A percentile compares a stretch with the other conserved stretches of the same genome.
Evolutionary conservation across 2,888 invertebrate genomes (phyloP).

Genomic region (Zonitis immaculata): DNA sequence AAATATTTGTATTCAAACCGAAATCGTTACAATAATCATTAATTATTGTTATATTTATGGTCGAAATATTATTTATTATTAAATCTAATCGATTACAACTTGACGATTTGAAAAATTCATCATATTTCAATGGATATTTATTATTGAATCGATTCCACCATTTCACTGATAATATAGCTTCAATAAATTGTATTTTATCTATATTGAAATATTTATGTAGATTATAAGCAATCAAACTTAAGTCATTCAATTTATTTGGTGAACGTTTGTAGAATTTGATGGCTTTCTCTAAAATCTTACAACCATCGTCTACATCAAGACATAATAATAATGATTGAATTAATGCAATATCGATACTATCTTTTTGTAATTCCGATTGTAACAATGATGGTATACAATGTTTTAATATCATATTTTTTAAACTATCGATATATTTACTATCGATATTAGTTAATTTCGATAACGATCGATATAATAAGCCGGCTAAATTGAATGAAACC

Average conservation of each 20-base stretch:
- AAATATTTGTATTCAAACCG: slow-evolving; percentile 38
- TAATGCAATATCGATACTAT: slow-evolving; percentile 42
- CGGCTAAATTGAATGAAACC: slow-evolving; percentile 32
- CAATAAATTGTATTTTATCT: slow-evolving; percentile 17
- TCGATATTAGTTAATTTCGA: not conserved
- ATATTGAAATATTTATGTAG: slow-evolving; percentile 24
- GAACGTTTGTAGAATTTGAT: slow-evolving; percentile 32
- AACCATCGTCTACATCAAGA: slow-evolving; percentile 24
- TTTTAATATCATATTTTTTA: slow-evolving; percentile 23
- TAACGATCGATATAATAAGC: not conserved
- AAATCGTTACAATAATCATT: slow-evolving; percentile 49
- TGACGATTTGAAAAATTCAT: slow-evolving; percentile 31
- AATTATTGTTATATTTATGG: slow-evolving; percentile 37
- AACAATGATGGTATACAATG: slow-evolving; percentile 38
- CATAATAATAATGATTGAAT: slow-evolving; percentile 42
- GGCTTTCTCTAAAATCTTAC: slow-evolving; percentile 23
- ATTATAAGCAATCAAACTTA: slow-evolving; percentile 31
- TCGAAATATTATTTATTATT: slow-evolving; percentile 20
- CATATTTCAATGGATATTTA: slow-evolving; percentile 22
- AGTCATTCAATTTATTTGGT: slow-evolving; percentile 30
- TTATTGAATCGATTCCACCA: slow-evolving; percentile 37
- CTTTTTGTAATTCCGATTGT: slow-evolving; percentile 40
- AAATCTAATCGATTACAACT: slow-evolving; percentile 29
- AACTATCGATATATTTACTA: not conserved
- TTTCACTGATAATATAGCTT: slow-evolving; percentile 26